Conservation (phyloP, 2,888 invertebrate species). For the Drosophila demipolita region DNA sequence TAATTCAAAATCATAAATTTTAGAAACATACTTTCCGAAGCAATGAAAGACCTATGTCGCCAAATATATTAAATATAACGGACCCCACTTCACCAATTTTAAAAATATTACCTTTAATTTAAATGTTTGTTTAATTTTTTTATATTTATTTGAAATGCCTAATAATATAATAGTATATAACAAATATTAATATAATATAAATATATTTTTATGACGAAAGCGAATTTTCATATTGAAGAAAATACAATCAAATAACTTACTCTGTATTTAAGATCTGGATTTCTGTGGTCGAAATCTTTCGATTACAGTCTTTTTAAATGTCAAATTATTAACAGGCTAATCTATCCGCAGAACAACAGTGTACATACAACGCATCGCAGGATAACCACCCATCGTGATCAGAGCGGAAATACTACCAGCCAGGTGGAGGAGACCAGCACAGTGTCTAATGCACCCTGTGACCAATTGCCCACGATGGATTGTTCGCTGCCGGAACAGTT, state of each 20-base stretch:
- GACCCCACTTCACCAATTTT: too few relatives aligned
- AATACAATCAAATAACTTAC: neutral
- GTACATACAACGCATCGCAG: slow-evolving; percentile 25
- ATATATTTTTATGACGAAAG: neutral
- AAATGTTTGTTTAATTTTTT: too few relatives aligned
- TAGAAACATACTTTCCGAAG: too few relatives aligned
- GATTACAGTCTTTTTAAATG: too few relatives aligned
- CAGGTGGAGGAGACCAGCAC: slow-evolving; percentile 47
- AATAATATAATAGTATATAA: too few relatives aligned
- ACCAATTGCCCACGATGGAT: slow-evolving; percentile 1
- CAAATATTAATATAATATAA: neutral
- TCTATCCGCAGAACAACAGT: slow-evolving; percentile 15
- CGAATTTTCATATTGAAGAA: neutral
- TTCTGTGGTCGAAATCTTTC: neutral
- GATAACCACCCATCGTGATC: slow-evolving; percentile 46
- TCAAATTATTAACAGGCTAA: neutral
- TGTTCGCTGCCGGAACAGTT: slow-evolving; percentile 2
- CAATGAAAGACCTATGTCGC: too few relatives aligned
- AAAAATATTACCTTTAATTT: too few relatives aligned
- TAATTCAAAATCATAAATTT: too few relatives aligned
- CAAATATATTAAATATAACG: too few relatives aligned
- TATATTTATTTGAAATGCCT: too few relatives aligned
- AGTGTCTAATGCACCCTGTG: slow-evolving; percentile 23
- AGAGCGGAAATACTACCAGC: slow-evolving; percentile 47
- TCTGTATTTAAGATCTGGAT: neutral